A percentile compares a stretch with the other conserved stretches of the same genome.
Evolutionary conservation across 1,140 invertebrate genomes (phyloP).

Genomic region (Drosophila kurseongensis): DNA sequence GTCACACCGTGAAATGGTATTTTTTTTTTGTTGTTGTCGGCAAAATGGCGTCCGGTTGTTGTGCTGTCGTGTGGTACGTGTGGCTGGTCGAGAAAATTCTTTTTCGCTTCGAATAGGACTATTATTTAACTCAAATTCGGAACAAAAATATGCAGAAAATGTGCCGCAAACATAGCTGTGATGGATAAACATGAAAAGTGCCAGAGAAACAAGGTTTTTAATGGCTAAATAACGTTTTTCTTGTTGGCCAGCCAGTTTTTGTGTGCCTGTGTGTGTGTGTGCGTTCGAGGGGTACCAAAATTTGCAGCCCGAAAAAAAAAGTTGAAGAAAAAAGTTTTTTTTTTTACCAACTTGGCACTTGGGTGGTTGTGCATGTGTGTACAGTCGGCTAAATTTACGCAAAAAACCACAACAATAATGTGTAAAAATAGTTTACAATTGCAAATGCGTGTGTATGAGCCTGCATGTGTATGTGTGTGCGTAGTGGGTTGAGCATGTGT

Average conservation of each 20-base stretch:
- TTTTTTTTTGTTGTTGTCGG: not conserved
- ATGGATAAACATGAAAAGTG: constrained; percentile 38
- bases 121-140: constrained; percentile 68
- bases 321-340: constrained; percentile 50
- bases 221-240: constrained; percentile 35
- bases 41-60: constrained; percentile 50
- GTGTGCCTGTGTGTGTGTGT: constrained; percentile 32
- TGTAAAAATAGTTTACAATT: constrained; percentile 76
- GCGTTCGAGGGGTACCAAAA: constrained; percentile 57
- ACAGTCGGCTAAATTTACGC: constrained; percentile 68
- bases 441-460: constrained; percentile 42
- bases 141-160: constrained; percentile 54
- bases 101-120: constrained; percentile 53
- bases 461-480: constrained; percentile 32
- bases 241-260: constrained; percentile 19
- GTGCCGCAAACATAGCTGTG: constrained; percentile 30
- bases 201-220: constrained; percentile 22
- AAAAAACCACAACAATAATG: constrained; percentile 71
- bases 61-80: constrained; percentile 81
- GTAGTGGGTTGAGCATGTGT: constrained; percentile 17
- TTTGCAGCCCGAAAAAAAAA: constrained; percentile 70
- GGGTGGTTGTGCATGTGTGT: constrained; percentile 40
- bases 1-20: too few species aligned
- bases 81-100: constrained; percentile 70
- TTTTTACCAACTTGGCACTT: constrained; percentile 55